Conservation (phyloP, 2,113 vertebrate genomes). For the Neomonachus schauinslandi region DNA sequence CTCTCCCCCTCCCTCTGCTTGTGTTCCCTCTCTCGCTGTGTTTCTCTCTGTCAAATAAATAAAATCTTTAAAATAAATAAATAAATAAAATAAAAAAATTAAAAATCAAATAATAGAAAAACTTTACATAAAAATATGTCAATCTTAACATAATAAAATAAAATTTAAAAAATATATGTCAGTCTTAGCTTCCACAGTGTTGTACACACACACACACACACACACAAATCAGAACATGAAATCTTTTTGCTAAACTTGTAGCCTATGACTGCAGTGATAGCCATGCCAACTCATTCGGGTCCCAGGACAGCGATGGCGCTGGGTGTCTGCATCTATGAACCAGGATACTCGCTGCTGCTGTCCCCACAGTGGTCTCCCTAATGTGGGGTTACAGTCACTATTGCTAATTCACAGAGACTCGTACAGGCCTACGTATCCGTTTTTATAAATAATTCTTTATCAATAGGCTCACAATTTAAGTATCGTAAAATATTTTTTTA, state of each 20-base stretch:
- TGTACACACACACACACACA: conserved; percentile 78
- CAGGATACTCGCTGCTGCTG: conserved; percentile 68
- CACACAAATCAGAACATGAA: conserved; percentile 85
- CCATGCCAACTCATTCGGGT: conserved; percentile 84
- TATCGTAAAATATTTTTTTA: conserved; percentile 53
- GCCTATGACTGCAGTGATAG: conserved; percentile 84
- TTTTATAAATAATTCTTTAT: conserved; percentile 83
- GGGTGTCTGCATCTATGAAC: conserved; percentile 70
- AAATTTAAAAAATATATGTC: conserved; percentile 71
- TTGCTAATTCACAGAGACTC: conserved; percentile 82
- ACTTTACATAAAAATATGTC: conserved; percentile 96
- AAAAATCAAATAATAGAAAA: conserved; percentile 97
- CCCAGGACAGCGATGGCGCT: conserved; percentile 80
- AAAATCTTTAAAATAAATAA: too few relatives aligned
- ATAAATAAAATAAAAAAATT: too few relatives aligned
- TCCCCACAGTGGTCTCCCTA: conserved; percentile 51
- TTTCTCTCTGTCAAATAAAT: too few relatives aligned
- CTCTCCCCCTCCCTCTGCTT: too few relatives aligned
- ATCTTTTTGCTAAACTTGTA: conserved; percentile 84
- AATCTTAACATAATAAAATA: conserved; percentile 80
- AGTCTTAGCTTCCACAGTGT: conserved; percentile 88
- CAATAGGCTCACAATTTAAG: conserved; percentile 80
- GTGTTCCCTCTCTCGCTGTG: too few relatives aligned
- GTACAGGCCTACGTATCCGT: conserved; percentile 81
- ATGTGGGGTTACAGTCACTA: conserved; percentile 79